Base-by-base conservation (phyloP, 2,113 vertebrate species). In the Formicarius rufipectus region DNA sequence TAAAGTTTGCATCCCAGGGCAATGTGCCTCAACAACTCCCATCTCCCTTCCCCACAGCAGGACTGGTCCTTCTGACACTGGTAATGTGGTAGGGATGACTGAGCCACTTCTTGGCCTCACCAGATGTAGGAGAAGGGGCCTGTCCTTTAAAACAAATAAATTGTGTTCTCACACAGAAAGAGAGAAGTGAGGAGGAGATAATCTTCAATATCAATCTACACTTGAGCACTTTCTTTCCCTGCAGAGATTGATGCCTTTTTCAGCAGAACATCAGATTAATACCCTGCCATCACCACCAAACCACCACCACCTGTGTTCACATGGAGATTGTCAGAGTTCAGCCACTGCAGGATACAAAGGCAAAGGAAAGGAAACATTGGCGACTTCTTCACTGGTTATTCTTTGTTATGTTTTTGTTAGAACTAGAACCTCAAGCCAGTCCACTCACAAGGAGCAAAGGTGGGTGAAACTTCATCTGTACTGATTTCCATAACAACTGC, bases 141-240 rank as follows among this genome's bases (percentile, higher is more conserved):
- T 82, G 58, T 10, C 63, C 63, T 44, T n/a, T 9, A 47, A 66
- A 67, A 72, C 30, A 33, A 81, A 24, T 35, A 59, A 68, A 30
- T 0, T 0, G 28, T 33, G 37, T n/a, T 84, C 66, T 71, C 47
- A 39, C 11, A 14, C 0, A 6, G 22, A 49, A 9, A 12, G 12
- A 44, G 77, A 84, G 7, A 69, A 21, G 10, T 0, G 1, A 63
- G 60, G 44, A 81, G 49, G 55, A 19, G 13, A 28, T 16, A 1
- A 22, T 40, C 53, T 78, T 47, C 23, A 88, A 49, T 1, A 37
- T 5, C 33, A 69, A 15, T 7, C 45, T 25, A 72, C 8, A 37
- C 35, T 40, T 15, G 6, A 69, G 35, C 35, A 1, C n/a, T 31
- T 55, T 7, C 30, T 27, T 62, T 66, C 63, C 50, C 37, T 1